Percentiles rank a stretch among this genome's conserved stretches.
Conservation (phyloP, 2,113 vertebrate genomes). For the Oncorhynchus keta region DNA sequence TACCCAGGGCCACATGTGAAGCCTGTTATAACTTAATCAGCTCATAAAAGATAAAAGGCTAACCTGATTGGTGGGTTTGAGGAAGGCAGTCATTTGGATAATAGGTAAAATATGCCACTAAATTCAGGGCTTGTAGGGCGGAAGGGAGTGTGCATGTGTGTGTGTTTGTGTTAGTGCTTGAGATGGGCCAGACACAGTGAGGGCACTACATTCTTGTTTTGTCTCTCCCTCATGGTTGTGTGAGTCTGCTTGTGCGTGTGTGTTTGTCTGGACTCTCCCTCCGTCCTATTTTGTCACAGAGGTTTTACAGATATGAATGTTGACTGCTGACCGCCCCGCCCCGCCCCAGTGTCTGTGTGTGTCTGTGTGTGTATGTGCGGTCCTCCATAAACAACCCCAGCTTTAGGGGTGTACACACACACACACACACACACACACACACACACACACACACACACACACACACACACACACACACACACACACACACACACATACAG, state of each 20-base stretch:
- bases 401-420: not conserved
- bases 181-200: conserved; percentile 58
- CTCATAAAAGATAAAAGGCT: conserved; percentile 77
- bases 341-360: conserved; percentile 33
- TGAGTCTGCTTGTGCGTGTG: conserved; percentile 14
- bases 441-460: no score
- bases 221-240: conserved; percentile 10
- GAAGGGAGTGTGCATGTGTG: conserved; percentile 24
- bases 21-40: conserved; percentile 82
- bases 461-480: no score
- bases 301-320: conserved; percentile 60
- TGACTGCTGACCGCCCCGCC: conserved; percentile 57
- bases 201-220: conserved; percentile 56
- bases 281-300: conserved; percentile 53
- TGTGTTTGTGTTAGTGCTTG: conserved; percentile 33
- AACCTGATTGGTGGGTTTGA: conserved; percentile 70
- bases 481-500: not conserved
- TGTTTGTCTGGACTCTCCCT: conserved; percentile 25
- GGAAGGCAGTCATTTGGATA: conserved; percentile 81
- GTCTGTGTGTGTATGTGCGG: conserved; percentile 3
- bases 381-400: conserved; percentile 24
- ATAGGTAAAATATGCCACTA: conserved; percentile 77
- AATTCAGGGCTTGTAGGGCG: conserved; percentile 48
- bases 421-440: no score
- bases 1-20: conserved; percentile 66